These are phyloP conservation scores for Phacellophora camtschatica DNA, from an alignment of 30 jellyfish, hydroid and myxozoan species.

Conservation along the genomic window DNA sequence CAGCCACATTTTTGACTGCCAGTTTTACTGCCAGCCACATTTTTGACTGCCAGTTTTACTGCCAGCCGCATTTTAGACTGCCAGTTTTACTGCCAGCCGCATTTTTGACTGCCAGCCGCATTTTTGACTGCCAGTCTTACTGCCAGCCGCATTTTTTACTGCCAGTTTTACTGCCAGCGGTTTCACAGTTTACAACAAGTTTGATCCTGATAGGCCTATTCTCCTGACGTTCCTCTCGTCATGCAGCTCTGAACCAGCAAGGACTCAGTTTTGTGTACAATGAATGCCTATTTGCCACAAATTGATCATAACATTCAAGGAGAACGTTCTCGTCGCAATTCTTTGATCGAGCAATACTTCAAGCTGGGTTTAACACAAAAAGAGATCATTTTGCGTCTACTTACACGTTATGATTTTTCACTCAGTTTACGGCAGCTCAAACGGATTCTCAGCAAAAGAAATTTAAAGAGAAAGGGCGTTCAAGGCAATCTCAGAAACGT, in stretches of 20 bases:
- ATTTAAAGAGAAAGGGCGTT: constrained; percentile 5
- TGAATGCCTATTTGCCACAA: constrained; percentile 9
- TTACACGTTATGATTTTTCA: background rate
- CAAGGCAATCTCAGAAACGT: background rate
- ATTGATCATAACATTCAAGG: background rate
- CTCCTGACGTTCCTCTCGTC: too few relatives aligned
- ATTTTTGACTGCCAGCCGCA: too few relatives aligned
- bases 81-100: too few relatives aligned
- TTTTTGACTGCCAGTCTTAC: too few relatives aligned
- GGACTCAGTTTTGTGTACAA: background rate
- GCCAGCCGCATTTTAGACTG: too few relatives aligned
- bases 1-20: too few relatives aligned
- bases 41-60: too few relatives aligned
- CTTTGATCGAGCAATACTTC: background rate
- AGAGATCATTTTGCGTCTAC: background rate
- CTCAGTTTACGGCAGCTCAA: background rate
- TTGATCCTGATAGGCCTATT: too few relatives aligned
- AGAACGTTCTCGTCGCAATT: background rate
- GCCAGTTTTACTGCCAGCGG: too few relatives aligned
- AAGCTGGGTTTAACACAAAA: background rate
- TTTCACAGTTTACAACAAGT: too few relatives aligned
- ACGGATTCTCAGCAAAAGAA: background rate
- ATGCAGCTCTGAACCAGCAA: background rate
- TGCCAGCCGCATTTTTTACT: too few relatives aligned
- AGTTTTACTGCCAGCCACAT: too few relatives aligned